These are phyloP conservation scores for Micrasema longulum DNA, from an alignment of 1,140 invertebrate species.

Conservation along the genomic window DNA sequence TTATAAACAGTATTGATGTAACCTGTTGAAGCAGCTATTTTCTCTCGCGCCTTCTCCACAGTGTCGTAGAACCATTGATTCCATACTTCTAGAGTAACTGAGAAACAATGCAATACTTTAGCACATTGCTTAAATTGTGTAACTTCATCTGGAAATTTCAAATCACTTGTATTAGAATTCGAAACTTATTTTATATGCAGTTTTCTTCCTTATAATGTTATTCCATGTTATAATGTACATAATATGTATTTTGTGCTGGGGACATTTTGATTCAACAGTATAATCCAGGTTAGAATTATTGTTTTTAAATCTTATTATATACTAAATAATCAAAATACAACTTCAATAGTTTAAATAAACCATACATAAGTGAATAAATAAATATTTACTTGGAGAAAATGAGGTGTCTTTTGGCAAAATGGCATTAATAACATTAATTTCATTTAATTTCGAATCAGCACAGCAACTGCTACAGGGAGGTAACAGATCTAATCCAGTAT, in stretches of 20 bases:
- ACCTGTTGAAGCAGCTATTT: constrained; percentile 10
- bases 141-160: constrained; percentile 11
- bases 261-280: too few species aligned
- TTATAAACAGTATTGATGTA: too few species aligned
- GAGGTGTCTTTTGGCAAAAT: constrained; percentile 16
- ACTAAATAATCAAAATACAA: too few species aligned
- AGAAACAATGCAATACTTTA: constrained; percentile 23
- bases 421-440: constrained; percentile 1
- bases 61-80: constrained; percentile 35
- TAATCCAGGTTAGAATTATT: too few species aligned
- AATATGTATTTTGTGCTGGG: too few species aligned
- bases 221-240: too few species aligned
- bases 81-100: constrained; percentile 36
- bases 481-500: background rate
- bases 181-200: too few species aligned
- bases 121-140: constrained; percentile 26
- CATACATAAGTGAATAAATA: background rate
- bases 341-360: too few species aligned
- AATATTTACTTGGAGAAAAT: constrained; percentile 18
- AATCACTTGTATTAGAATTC: too few species aligned
- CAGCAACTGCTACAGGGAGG: background rate
- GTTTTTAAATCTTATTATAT: too few species aligned
- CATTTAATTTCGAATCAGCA: constrained; percentile 1
- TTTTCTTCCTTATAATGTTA: too few species aligned
- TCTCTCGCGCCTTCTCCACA: constrained; percentile 15